Conservation (phyloP, 1,140 invertebrate genomes). For the Intoshia linei region DNA sequence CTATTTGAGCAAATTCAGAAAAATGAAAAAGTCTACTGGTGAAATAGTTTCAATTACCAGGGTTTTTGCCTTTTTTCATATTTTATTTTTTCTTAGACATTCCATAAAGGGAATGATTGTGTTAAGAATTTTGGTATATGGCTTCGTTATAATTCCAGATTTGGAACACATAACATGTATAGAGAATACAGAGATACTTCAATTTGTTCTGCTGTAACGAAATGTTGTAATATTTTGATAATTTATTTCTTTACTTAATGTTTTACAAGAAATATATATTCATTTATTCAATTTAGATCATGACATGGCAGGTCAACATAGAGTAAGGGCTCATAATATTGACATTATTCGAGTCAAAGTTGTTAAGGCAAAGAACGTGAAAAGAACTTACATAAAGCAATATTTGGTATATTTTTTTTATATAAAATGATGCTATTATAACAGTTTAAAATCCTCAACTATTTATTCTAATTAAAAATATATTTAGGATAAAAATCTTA, state of each 20-base stretch:
- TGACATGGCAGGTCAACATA: slow-evolving; percentile 91
- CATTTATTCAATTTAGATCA: too few species aligned
- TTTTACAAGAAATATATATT: too few species aligned
- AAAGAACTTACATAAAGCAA: slow-evolving; percentile 70
- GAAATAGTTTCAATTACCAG: slow-evolving; percentile 36
- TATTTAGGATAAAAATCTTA: too few species aligned
- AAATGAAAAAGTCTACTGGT: slow-evolving; percentile 91
- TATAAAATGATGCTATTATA: too few species aligned
- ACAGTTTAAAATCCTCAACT: too few species aligned
- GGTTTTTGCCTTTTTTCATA: neutral
- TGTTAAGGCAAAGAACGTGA: slow-evolving; percentile 48
- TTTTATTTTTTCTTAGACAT: slow-evolving; percentile 27
- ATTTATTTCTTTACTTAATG: too few species aligned
- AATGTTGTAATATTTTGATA: slow-evolving; percentile 61
- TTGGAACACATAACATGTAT: slow-evolving; percentile 99
- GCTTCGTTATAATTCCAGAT: slow-evolving; percentile 69
- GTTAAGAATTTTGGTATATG: slow-evolving; percentile 98
- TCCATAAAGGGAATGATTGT: slow-evolving; percentile 52
- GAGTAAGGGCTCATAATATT: slow-evolving; percentile 76
- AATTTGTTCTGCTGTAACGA: slow-evolving; percentile 68
- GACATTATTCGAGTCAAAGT: slow-evolving; percentile 83
- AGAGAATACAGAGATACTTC: slow-evolving; percentile 83
- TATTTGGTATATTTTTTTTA: slow-evolving; percentile 48
- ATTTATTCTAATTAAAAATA: too few species aligned
- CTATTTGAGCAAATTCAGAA: slow-evolving; percentile 72